A percentile compares a stretch with the other conserved stretches of the same genome.
Evolutionary conservation across 2,113 vertebrate species (phyloP).

Genomic region (Plestiodon gilberti): DNA sequence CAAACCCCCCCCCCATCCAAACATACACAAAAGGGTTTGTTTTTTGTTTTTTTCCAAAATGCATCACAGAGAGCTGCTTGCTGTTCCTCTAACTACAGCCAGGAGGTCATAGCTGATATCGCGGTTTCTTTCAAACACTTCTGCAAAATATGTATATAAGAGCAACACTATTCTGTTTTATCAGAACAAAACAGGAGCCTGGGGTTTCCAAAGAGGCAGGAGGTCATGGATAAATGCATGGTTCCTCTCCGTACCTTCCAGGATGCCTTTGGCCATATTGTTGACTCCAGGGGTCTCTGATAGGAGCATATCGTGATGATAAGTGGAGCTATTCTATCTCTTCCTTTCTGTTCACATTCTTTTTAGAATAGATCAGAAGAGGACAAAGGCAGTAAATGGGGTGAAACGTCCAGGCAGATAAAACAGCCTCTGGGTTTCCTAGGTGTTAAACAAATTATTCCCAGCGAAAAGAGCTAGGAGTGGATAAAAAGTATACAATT

Average conservation of each 20-base stretch:
- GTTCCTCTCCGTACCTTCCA: slow-evolving; percentile 32
- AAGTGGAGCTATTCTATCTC: not conserved
- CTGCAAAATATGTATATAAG: slow-evolving; percentile 52
- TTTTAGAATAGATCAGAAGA: slow-evolving; percentile 44
- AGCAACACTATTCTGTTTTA: slow-evolving; percentile 32
- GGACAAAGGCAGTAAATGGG: slow-evolving; percentile 36
- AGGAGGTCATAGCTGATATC: slow-evolving; percentile 7
- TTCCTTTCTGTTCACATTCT: slow-evolving; percentile 38
- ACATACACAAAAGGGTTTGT: too few species aligned
- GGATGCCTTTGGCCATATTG: slow-evolving; percentile 23
- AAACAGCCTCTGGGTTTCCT: slow-evolving; percentile 2
- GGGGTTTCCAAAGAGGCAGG: slow-evolving; percentile 25
- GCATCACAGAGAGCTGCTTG: not conserved
- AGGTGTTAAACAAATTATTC: slow-evolving; percentile 35
- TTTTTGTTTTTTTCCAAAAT: too few species aligned
- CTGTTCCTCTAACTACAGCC: not conserved
- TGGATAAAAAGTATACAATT: not conserved
- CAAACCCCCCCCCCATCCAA: not conserved
- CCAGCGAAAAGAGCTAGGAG: not conserved
- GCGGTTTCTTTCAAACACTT: slow-evolving; percentile 23
- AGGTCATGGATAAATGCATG: slow-evolving; percentile 40
- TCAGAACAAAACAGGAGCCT: slow-evolving; percentile 30
- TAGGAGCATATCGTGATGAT: slow-evolving; percentile 34
- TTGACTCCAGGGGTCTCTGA: slow-evolving; percentile 15
- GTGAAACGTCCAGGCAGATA: slow-evolving; percentile 37